These are phyloP conservation scores for Cossypha niveicapilla DNA, from an alignment of 2,797 vertebrate species.

Conservation along the genomic window DNA sequence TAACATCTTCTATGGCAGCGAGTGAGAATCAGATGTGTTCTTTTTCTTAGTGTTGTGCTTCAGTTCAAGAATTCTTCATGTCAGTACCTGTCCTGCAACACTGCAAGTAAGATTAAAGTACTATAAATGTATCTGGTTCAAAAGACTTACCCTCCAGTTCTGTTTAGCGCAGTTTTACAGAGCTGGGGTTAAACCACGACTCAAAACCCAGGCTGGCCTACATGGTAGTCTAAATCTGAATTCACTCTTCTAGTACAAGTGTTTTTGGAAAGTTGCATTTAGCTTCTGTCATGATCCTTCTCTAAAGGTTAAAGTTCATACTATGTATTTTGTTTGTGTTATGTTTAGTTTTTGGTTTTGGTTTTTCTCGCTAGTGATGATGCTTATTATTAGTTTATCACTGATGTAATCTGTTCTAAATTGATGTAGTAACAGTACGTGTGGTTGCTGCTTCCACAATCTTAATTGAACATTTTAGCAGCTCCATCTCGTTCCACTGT, in stretches of 20 bases:
- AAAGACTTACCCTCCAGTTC: background rate
- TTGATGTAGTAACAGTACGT: background rate
- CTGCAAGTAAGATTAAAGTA: background rate
- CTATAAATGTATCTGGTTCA: background rate
- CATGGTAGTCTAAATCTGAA: background rate
- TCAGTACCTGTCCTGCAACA: background rate
- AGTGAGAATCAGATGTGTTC: background rate
- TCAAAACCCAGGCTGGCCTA: background rate
- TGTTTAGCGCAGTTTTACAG: background rate
- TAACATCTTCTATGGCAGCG: background rate
- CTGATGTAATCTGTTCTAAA: background rate
- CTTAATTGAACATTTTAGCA: background rate
- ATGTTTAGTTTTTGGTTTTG: fast-evolving
- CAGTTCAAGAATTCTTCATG: background rate
- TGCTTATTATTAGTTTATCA: background rate
- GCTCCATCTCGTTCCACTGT: background rate
- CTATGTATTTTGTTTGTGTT: background rate
- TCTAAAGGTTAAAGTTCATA: background rate
- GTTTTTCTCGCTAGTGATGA: background rate
- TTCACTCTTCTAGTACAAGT: background rate
- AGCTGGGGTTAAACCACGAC: background rate
- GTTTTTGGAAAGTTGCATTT: background rate
- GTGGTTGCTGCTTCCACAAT: background rate
- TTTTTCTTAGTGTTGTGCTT: background rate
- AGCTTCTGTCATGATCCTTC: background rate